These are phyloP conservation scores for Sebastes nivosus DNA, from an alignment of 2,797 vertebrate species.

Conservation along the genomic window DNA sequence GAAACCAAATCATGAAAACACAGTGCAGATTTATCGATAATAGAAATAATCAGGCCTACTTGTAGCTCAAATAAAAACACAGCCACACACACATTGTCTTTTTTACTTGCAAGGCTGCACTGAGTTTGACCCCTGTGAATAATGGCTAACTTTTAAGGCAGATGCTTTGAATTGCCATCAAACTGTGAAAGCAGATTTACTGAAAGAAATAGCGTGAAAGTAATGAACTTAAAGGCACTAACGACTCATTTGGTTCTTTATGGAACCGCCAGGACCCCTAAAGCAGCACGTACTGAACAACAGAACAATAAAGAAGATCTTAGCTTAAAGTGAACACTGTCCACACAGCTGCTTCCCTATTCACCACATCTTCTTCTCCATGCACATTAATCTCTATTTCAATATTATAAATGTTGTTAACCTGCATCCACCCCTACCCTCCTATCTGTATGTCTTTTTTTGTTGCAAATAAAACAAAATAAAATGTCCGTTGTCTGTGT, in stretches of 20 bases:
- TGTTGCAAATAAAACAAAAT: not conserved
- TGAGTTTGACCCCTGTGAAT: conserved; percentile 60
- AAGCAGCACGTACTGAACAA: conserved; percentile 46
- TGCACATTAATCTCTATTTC: not conserved
- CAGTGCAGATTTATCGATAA: conserved; percentile 40
- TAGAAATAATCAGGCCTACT: conserved; percentile 19
- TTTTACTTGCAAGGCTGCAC: conserved; percentile 27
- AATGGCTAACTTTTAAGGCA: conserved; percentile 46
- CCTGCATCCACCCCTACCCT: too few species aligned
- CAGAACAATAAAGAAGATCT: conserved; percentile 49
- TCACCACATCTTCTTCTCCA: not conserved
- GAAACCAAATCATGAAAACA: conserved; percentile 32
- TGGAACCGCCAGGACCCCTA: conserved; percentile 54
- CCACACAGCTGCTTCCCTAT: not conserved
- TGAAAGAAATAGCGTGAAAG: conserved; percentile 35
- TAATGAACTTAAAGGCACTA: conserved; percentile 67
- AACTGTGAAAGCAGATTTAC: conserved; percentile 64
- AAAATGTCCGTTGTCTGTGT: not conserved
- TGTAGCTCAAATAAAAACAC: conserved; percentile 18
- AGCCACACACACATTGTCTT: not conserved
- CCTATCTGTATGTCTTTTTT: not conserved
- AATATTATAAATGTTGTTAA: not conserved
- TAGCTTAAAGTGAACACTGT: conserved; percentile 3
- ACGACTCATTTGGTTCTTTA: conserved; percentile 69
- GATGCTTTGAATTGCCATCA: conserved; percentile 59